Evolutionary conservation across 30 jellyfish, hydroid and myxozoan species (phyloP), one percentile per base, ranked within the genome.

Genomic region (Chironex yamaguchii): DNA sequence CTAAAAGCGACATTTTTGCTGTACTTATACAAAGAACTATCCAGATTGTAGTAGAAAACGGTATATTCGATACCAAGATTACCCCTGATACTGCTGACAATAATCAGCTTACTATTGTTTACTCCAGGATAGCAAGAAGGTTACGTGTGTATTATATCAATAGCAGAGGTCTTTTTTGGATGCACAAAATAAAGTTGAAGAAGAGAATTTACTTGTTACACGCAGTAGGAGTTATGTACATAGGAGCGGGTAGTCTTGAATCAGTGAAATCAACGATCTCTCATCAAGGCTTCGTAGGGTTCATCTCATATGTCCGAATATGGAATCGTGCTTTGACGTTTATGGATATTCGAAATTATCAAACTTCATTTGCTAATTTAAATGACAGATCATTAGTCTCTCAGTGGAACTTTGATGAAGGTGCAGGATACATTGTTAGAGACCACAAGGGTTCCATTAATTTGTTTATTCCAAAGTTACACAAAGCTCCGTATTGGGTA

Each of bases 241-340:
- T n/a, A n/a, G n/a, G n/a, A n/a, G n/a, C n/a, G n/a, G n/a, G n/a
- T n/a, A n/a, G n/a, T n/a, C n/a, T n/a, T n/a, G n/a, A n/a, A n/a
- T n/a, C n/a, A n/a, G n/a, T n/a, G n/a, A n/a, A n/a, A n/a, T n/a
- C n/a, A n/a, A n/a, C n/a, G n/a, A n/a, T n/a, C n/a, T n/a, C n/a
- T n/a, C n/a, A n/a, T n/a, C n/a, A n/a, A n/a, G n/a, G 89, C 2
- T 85, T 85, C 32, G 67, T 58, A 48, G 95, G 95, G 34, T 48
- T 28, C 4, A 30, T 85, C 1, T 78, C 54, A 0, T 77, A 85
- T 22, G 23, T 71, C 80, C 62, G 95, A 25, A 85, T 85, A 1
- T 85, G 95, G 95, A 71, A 62, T 34, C 95, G 65, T 35, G 95
- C 95, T 2, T 85, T 71, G 42, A 50, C 72, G 3, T 52, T 58